phyloP scores from a whole-genome alignment of 2,797 vertebrate species.

The Characodon lateralis region DNA sequence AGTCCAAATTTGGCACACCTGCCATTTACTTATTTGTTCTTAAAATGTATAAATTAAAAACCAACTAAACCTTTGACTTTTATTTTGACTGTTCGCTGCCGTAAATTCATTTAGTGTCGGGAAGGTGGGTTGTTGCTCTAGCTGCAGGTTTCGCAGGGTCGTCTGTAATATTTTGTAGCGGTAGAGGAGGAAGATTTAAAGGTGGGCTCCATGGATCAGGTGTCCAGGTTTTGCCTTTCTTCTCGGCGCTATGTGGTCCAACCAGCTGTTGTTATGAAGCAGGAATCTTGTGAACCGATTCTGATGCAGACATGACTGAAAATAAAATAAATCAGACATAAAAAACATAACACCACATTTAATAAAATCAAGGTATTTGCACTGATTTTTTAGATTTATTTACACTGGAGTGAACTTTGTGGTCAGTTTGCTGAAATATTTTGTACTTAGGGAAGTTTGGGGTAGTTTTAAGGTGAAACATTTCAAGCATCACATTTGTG shows the following conservation, averaged over 20 bases:
- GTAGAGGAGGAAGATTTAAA: not conserved
- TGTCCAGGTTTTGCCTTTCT: not conserved
- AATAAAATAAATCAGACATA: too few relatives aligned
- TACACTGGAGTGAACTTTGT: too few relatives aligned
- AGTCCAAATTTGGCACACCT: not conserved
- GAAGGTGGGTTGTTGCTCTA: slow-evolving; percentile 60
- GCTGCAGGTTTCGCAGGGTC: not conserved
- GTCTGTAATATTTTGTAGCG: not conserved
- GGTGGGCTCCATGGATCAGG: not conserved
- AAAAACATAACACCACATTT: too few relatives aligned
- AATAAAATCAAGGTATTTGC: too few relatives aligned
- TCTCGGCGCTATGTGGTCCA: not conserved
- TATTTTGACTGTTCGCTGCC: slow-evolving; percentile 70
- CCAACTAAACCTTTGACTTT: slow-evolving; percentile 22
- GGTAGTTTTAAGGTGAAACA: too few relatives aligned
- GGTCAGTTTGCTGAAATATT: too few relatives aligned
- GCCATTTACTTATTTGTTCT: not conserved
- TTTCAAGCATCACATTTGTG: too few relatives aligned
- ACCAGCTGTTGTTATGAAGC: not conserved
- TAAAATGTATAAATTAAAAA: not conserved
- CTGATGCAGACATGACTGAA: slow-evolving; percentile 4
- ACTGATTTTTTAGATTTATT: too few relatives aligned
- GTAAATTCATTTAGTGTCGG: slow-evolving; percentile 62
- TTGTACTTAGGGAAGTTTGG: too few relatives aligned
- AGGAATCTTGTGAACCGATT: not conserved